Base-by-base conservation (phyloP, 2,113 vertebrate genomes). In the Meles meles region DNA sequence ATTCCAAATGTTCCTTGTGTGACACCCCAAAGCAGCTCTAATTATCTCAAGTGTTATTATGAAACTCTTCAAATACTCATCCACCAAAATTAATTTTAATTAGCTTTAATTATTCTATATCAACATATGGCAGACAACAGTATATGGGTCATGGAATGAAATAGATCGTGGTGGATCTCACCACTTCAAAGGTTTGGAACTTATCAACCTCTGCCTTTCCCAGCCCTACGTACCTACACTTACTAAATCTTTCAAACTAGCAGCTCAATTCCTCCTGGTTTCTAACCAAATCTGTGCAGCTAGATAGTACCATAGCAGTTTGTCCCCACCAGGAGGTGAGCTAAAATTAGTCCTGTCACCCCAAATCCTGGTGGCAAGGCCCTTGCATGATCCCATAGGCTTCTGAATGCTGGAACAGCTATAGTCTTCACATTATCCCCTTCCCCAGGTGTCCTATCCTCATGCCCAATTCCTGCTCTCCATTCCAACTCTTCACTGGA, bases 11-110 rank as follows among this genome's bases (percentile, higher is more conserved):
- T 88, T 97, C 84, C 88, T 97, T 96, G 81, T 97, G 97, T 94
- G 93, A 90, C 44, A 61, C 96, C 96, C 96, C 96, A 88, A 85
- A 90, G 80, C 88, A 88, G 71, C 84, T 85, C 93, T 88, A 96
- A 96, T 97, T 90, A 97, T 77, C 94, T 97, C 37, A 84, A 94
- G 93, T 90, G 84, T 97, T 93, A 96, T 97, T 96, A 97, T 94
- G 39, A 94, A 95, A 90, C 76, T 95, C 94, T 92, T 97, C 49
- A 92, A 96, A 96, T 23, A 77, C 20, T 96, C 93, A 94, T 76
- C 81, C 81, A 90, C 85, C 91, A 96, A 96, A 97, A 97, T 97
- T 95, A 97, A 97, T 96, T 95, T 92, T 88, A 94, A 98, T 97
- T 95, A 92, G 74, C 61, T 95, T 97, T 94, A 90, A 97, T 98